Evolutionary conservation across 35 echinoderm and acorn worm genomes (phyloP).

Genomic region (Chiridota heheva): DNA sequence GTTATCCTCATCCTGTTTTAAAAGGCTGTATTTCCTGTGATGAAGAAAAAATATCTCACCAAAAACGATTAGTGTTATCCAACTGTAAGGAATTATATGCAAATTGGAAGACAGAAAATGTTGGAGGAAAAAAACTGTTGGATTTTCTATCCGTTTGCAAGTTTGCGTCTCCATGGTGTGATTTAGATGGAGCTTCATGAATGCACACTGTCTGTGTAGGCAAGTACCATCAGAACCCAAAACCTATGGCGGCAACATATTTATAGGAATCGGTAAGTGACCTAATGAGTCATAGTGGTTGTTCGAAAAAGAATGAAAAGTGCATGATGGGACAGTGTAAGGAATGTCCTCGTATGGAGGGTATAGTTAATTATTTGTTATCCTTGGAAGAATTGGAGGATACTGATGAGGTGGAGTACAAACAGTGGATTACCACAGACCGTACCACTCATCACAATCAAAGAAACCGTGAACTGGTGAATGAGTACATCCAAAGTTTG

Average conservation of each 20-base stretch:
- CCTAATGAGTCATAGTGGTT: neutral
- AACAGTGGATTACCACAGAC: slow-evolving; percentile 28
- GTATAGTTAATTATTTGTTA: slow-evolving; percentile 10
- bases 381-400: slow-evolving; percentile 11
- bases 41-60: too few relatives aligned
- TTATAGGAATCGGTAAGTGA: neutral
- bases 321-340: slow-evolving; percentile 36
- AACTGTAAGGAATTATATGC: slow-evolving; percentile 28
- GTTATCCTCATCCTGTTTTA: too few relatives aligned
- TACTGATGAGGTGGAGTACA: slow-evolving; percentile 27
- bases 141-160: slow-evolving; percentile 5
- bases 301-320: slow-evolving; percentile 6
- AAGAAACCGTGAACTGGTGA: neutral
- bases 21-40: too few relatives aligned
- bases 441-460: slow-evolving; percentile 1
- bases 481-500: neutral
- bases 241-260: slow-evolving; percentile 2
- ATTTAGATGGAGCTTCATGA: slow-evolving; percentile 15
- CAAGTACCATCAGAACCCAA: slow-evolving; percentile 33
- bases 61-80: neutral
- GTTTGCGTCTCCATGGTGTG: neutral
- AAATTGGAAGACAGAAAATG: neutral
- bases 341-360: neutral
- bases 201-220: slow-evolving; percentile 16
- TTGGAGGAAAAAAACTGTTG: slow-evolving; percentile 11